Conservation (phyloP, 2,797 vertebrate species). For the Rhinichthys osculus region DNA sequence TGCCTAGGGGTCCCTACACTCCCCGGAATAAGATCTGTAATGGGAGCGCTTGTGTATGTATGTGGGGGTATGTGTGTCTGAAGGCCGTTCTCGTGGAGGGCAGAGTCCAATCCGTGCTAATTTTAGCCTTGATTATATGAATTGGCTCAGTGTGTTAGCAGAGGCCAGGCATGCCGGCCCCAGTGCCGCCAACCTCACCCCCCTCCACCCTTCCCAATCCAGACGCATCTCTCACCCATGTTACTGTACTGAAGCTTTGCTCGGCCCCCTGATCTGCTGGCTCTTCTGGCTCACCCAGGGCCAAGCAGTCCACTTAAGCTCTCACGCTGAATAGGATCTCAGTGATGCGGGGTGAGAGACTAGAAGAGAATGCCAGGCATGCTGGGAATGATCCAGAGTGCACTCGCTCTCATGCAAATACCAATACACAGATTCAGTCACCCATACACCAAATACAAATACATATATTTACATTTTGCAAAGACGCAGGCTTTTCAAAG, state of each 20-base stretch:
- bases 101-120: constrained; percentile 69
- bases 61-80: constrained; percentile 58
- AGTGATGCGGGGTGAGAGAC: constrained; percentile 49
- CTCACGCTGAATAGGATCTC: constrained; percentile 53
- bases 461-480: neutral
- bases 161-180: constrained; percentile 65
- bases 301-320: constrained; percentile 34
- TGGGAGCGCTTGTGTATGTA: constrained; percentile 60
- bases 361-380: constrained; percentile 41
- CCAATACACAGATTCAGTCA: constrained; percentile 24
- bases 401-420: neutral
- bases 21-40: constrained; percentile 52
- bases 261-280: constrained; percentile 44
- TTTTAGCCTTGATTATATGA: constrained; percentile 81
- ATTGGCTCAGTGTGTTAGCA: constrained; percentile 78
- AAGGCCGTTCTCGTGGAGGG: constrained; percentile 64
- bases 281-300: constrained; percentile 22
- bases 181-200: constrained; percentile 20
- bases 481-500: neutral
- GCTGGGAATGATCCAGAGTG: constrained; percentile 46
- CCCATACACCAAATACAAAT: constrained; percentile 9
- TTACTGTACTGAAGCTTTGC: constrained; percentile 39
- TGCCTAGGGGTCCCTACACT: constrained; percentile 51
- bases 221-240: constrained; percentile 46
- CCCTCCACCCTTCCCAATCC: constrained; percentile 39